Base-by-base conservation (phyloP, 2,888 invertebrate species). In the Phorcus lineatus region DNA sequence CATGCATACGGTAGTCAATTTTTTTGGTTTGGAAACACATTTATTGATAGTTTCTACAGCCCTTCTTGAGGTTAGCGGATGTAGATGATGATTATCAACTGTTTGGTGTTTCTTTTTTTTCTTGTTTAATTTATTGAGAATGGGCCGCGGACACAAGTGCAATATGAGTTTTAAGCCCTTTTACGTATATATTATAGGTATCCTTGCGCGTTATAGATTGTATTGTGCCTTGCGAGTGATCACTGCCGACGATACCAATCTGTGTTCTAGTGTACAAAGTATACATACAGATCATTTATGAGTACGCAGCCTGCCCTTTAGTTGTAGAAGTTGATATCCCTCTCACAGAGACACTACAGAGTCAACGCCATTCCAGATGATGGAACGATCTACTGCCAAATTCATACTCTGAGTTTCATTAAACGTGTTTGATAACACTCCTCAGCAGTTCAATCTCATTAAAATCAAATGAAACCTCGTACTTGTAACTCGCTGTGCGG, bases 31-130 rank as follows among this genome's bases (percentile, higher is more conserved):
- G 19, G 7, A 70, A 36, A 19, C 70, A 70, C 40, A 70, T 70
- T 31, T 70, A 70, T 36, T 70, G 11, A 31, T 70, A 70, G 70
- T 36, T 70, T 19, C 70, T 70, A 19, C 31, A 31, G 70, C 70
- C 40, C 19, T 31, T 40, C 31, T 19, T 31, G 70, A 70, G 36
- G 57, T 31, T 70, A 70, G 70, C 28, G 19, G 70, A 36, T 70
- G 70, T 70, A 70, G 70, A 70, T 17, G 13, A 40, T 36, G 40
- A 70, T 40, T 70, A 70, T 70, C 28, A 28, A 19, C 19, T 70
- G 70, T 70, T 70, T 70, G 70, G 70, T 70, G 70, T 70, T 70
- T 36, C 70, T 70, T 70, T 70, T 55, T 24, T 70, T 70, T 47
- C 47, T 70, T 70, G 70, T 70, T 70, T 70, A 70, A 70, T 70